Base-by-base conservation (phyloP, 2,113 vertebrate genomes). In the Tauraco erythrolophus region DNA sequence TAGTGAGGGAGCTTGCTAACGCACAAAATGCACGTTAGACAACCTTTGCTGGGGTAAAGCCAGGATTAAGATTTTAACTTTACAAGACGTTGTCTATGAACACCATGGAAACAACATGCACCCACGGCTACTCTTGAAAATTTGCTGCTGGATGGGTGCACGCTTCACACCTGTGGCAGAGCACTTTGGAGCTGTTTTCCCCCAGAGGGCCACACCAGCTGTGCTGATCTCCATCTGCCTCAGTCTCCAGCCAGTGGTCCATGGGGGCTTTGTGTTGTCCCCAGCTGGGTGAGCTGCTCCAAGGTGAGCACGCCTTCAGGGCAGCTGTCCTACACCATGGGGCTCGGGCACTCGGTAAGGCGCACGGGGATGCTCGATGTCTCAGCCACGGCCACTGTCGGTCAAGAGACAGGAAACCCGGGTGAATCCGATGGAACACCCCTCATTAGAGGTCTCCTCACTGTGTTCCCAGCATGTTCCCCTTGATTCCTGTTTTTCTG, bases 201-300 rank as follows among this genome's bases (percentile, higher is more conserved):
- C 43, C 19, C 10, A 10, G 27, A 57, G 10, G 19, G 33, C 9
- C 0, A 0, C 0, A 0, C 54, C 0, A 0, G 31, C 41, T 2
- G 0, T 9, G 19, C 13, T 25, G 31, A n/a, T 28, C 13, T 68
- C 56, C 5, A 0, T 24, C 46, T 43, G 41, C 25, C 58, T 53
- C 2, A 0, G 21, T 14, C 53, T 68, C 17, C 21, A 70, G 33
- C 4, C 7, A 9, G 41, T 0, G 3, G 39, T 12, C 57, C 35
- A 10, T 0, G 0, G 48, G 33, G n/a, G 0, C 70, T 68, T 74
- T 43, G 37, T 33, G 51, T 21, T 54, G 35, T 45, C 21, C 39
- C 65, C 33, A 45, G 60, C 7, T 37, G 45, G 1, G 0, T 11
- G 28, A 57, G 46, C 19, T 0, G 3, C n/a, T 41, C 56, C 53